These are phyloP conservation scores for Phaethon lepturus DNA, from an alignment of 2,113 vertebrate species.

Conservation along the genomic window DNA sequence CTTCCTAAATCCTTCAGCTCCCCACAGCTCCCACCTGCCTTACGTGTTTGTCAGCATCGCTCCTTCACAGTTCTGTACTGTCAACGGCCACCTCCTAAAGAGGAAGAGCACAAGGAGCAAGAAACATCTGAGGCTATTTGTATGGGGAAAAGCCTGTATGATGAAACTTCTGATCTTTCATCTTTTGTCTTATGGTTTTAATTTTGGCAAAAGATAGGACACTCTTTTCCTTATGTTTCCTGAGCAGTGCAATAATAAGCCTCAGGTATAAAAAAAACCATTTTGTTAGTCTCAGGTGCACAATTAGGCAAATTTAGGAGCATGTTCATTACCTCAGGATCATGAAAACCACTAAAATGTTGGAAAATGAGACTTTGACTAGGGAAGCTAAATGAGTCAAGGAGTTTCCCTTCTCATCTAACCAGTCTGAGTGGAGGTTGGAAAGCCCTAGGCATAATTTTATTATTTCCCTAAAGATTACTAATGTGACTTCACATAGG, in stretches of 20 bases:
- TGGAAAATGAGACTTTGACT: background rate
- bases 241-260: background rate
- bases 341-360: background rate
- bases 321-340: background rate
- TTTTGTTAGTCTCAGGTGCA: background rate
- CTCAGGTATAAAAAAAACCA: rapidly evolving
- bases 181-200: background rate
- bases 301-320: background rate
- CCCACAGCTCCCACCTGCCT: background rate
- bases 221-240: background rate
- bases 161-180: background rate
- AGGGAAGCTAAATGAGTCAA: background rate
- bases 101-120: background rate
- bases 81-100: background rate
- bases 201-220: background rate
- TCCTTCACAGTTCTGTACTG: background rate
- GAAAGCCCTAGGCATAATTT: background rate
- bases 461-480: background rate
- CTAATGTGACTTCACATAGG: background rate
- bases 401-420: background rate
- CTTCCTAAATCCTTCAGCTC: background rate
- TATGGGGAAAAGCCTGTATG: rapidly evolving
- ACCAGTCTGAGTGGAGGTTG: background rate
- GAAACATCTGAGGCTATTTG: background rate
- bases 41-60: background rate